Evolutionary conservation across 2,888 invertebrate species (phyloP).

Genomic region (Sipha maydis): DNA sequence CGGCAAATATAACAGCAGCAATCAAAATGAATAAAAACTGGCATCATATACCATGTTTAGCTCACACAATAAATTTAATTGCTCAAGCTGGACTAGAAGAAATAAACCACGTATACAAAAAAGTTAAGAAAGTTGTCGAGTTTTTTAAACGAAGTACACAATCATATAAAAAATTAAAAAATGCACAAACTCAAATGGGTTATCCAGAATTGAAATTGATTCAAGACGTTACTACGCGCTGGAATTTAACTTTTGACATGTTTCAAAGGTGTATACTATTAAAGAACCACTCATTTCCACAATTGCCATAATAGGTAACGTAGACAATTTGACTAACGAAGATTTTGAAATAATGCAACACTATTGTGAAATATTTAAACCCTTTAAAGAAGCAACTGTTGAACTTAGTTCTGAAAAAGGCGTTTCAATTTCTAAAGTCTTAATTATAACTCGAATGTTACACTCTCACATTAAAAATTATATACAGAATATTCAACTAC

Average conservation of each 20-base stretch:
- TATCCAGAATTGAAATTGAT: slow-evolving; percentile 52
- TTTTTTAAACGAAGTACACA: slow-evolving; percentile 49
- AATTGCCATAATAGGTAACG: slow-evolving; percentile 54
- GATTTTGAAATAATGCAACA: slow-evolving; percentile 60
- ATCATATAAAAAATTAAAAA: slow-evolving; percentile 39
- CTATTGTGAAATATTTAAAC: slow-evolving; percentile 58
- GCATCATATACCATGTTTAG: slow-evolving; percentile 65
- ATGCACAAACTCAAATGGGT: slow-evolving; percentile 36
- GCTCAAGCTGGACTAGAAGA: slow-evolving; percentile 62
- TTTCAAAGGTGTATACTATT: slow-evolving; percentile 54
- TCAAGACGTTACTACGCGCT: slow-evolving; percentile 63
- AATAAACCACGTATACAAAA: slow-evolving; percentile 53
- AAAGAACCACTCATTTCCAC: slow-evolving; percentile 61
- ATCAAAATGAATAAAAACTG: slow-evolving; percentile 61
- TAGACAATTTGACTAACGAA: slow-evolving; percentile 59
- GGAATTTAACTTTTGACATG: slow-evolving; percentile 64
- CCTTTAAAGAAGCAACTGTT: slow-evolving; percentile 62
- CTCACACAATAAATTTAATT: slow-evolving; percentile 64
- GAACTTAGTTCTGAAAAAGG: slow-evolving; percentile 50
- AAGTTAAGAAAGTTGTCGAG: slow-evolving; percentile 60
- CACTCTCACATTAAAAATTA: slow-evolving; percentile 36
- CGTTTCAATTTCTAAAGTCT: slow-evolving; percentile 32
- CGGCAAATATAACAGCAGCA: slow-evolving; percentile 65
- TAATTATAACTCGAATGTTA: slow-evolving; percentile 31
- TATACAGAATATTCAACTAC: slow-evolving; percentile 34